phyloP scores from a whole-genome alignment of 2,888 invertebrate species.

The Uloborus plumipes region DNA sequence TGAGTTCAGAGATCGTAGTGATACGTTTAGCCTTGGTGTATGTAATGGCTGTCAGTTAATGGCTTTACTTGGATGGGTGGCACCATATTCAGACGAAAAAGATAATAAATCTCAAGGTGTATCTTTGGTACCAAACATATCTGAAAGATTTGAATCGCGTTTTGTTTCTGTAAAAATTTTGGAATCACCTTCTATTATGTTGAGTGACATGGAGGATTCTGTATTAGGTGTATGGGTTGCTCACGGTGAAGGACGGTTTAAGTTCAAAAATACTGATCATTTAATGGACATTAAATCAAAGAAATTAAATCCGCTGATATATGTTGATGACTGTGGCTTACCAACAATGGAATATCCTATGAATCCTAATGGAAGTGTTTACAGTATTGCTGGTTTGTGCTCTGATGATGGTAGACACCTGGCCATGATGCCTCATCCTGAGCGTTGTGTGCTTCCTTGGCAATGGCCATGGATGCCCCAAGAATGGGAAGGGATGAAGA shows the following conservation, averaged over 20 bases:
- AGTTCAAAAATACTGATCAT: constrained; percentile 51
- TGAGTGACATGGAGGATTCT: constrained; percentile 88
- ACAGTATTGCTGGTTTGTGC: constrained; percentile 90
- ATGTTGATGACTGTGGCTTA: constrained; percentile 83
- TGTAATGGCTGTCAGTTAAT: constrained; percentile 98
- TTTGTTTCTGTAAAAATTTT: constrained; percentile 84
- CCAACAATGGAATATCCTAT: constrained; percentile 83
- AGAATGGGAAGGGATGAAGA: constrained; percentile 62
- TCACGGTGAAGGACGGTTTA: constrained; percentile 87
- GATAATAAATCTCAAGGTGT: constrained; percentile 71
- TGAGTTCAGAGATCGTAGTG: constrained; percentile 78
- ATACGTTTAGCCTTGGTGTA: constrained; percentile 96
- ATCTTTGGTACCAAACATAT: constrained; percentile 78
- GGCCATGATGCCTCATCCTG: constrained; percentile 99
- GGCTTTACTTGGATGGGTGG: constrained; percentile 93
- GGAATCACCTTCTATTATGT: constrained; percentile 84
- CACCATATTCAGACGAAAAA: constrained; percentile 65
- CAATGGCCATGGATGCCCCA: constrained; percentile 85
- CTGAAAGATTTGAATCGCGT: constrained; percentile 88
- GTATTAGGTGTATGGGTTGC: constrained; percentile 96
- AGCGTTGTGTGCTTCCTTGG: constrained; percentile 89
- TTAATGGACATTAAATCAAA: constrained; percentile 71
- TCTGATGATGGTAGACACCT: constrained; percentile 92
- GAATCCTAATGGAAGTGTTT: constrained; percentile 93
- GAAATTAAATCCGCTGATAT: constrained; percentile 83